These are phyloP conservation scores for Sebastes kiyomatsui DNA, from an alignment of 2,797 vertebrate genomes.

Conservation along the genomic window DNA sequence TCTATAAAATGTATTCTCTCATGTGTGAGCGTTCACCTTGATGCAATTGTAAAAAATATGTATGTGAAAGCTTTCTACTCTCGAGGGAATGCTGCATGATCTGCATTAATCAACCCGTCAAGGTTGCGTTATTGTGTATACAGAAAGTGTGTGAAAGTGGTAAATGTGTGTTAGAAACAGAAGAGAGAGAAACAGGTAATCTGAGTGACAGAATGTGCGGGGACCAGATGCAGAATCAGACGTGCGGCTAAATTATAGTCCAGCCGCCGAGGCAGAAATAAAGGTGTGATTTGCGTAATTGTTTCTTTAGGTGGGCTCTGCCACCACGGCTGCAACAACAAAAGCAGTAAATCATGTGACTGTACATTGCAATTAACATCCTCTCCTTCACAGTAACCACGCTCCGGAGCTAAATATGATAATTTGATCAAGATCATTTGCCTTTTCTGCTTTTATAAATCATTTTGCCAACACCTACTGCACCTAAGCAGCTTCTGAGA, in stretches of 20 bases:
- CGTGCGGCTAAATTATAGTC: constrained; percentile 32
- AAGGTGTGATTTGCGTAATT: constrained; percentile 51
- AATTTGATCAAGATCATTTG: background rate
- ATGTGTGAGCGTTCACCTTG: background rate
- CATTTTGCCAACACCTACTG: constrained; percentile 4
- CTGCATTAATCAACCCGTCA: constrained; percentile 50
- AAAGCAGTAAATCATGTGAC: constrained; percentile 43
- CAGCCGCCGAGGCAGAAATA: constrained; percentile 50
- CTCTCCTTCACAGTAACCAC: constrained; percentile 35
- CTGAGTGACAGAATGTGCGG: constrained; percentile 36
- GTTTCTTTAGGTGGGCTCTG: constrained; percentile 53
- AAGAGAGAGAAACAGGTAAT: background rate
- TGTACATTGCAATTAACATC: constrained; percentile 60
- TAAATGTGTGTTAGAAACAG: background rate
- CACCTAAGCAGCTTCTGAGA: constrained; percentile 6
- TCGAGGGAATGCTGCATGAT: constrained; percentile 26
- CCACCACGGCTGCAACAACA: constrained; percentile 38
- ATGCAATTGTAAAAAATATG: constrained; percentile 12
- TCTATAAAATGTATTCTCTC: background rate
- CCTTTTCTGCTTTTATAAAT: constrained; percentile 7
- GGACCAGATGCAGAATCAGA: constrained; percentile 28
- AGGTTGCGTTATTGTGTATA: constrained; percentile 12
- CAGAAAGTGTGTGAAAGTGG: background rate
- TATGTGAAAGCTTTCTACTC: constrained; percentile 6
- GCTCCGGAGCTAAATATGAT: constrained; percentile 3